Evolutionary conservation across 2,113 vertebrate genomes (phyloP).

Genomic region (Prionailurus viverrinus): DNA sequence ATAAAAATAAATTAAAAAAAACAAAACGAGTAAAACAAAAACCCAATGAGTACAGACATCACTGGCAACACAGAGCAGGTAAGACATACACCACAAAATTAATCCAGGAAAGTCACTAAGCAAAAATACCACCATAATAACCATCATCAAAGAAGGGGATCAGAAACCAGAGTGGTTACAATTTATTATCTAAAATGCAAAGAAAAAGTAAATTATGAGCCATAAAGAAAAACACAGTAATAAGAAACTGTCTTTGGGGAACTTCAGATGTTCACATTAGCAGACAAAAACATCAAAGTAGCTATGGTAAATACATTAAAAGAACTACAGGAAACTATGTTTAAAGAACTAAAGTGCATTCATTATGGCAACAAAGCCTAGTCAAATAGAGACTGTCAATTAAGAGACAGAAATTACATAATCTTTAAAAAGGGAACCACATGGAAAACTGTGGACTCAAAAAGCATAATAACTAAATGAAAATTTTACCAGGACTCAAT

Average conservation of each 20-base stretch:
- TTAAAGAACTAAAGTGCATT: neutral
- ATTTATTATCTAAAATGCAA: neutral
- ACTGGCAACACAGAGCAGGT: neutral
- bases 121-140: neutral
- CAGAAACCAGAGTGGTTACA: neutral
- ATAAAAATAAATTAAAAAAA: no score
- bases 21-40: neutral
- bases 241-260: neutral
- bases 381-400: neutral
- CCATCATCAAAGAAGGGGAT: neutral
- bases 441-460: neutral
- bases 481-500: neutral
- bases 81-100: neutral
- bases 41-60: neutral
- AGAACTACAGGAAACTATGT: neutral
- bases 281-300: neutral
- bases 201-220: neutral
- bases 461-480: neutral
- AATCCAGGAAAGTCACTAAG: neutral
- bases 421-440: neutral
- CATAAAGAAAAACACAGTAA: neutral
- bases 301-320: neutral
- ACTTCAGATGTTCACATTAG: neutral
- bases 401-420: neutral
- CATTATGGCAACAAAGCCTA: neutral